Percentiles rank a stretch among this genome's conserved stretches.
Conservation (phyloP, 2,797 vertebrate species). For the Takifugu rubripes region DNA sequence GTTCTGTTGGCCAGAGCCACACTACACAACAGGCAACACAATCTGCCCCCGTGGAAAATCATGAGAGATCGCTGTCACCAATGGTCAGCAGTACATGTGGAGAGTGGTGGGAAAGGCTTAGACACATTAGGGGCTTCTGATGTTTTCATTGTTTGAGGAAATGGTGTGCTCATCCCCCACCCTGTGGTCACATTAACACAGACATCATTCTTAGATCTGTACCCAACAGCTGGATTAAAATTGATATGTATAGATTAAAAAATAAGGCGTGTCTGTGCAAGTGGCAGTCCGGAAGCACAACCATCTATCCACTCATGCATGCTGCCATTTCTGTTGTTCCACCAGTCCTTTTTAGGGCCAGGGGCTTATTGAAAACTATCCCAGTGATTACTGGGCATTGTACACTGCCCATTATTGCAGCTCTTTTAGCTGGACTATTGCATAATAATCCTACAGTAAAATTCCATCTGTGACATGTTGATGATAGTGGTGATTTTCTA, state of each 20-base stretch:
- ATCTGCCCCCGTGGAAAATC: conserved; percentile 7
- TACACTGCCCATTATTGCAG: no score
- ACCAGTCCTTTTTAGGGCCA: no score
- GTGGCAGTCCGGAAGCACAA: no score
- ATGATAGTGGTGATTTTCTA: no score
- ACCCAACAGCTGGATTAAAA: conserved; percentile 34
- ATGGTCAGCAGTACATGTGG: conserved; percentile 16
- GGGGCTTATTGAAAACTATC: no score
- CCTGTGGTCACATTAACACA: conserved; percentile 52
- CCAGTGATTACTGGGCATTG: no score
- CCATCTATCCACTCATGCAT: no score
- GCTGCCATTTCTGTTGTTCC: no score
- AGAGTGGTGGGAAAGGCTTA: conserved; percentile 47
- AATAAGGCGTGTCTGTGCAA: conserved; percentile 1
- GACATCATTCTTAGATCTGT: conserved; percentile 38
- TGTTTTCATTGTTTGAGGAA: conserved; percentile 28
- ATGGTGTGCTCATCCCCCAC: conserved; percentile 20
- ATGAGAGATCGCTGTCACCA: conserved; percentile 19
- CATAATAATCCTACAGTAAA: no score
- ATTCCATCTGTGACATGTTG: no score
- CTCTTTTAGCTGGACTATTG: no score
- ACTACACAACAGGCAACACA: conserved; percentile 1
- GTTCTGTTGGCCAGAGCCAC: no score
- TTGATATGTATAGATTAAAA: conserved; percentile 27
- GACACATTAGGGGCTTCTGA: conserved; percentile 31